Conservation (phyloP, 2,888 invertebrate species). For the Hetaerina titia region DNA sequence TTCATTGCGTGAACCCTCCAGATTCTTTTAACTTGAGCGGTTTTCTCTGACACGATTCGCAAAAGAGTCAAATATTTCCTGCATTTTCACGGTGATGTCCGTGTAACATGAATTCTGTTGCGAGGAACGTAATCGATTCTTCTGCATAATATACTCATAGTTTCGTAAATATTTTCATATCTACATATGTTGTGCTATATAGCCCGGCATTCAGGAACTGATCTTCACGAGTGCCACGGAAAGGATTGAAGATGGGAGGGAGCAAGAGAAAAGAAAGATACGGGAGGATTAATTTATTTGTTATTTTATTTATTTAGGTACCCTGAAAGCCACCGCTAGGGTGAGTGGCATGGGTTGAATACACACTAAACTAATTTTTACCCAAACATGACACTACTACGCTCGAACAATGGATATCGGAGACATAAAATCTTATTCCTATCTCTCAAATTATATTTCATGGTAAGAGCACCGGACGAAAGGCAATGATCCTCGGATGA, state of each 20-base stretch:
- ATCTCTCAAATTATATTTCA: no score
- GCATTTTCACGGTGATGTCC: not conserved
- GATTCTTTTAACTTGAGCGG: not conserved
- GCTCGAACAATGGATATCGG: no score
- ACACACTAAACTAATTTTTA: no score
- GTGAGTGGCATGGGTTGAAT: no score
- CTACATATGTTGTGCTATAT: not conserved
- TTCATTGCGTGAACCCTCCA: not conserved
- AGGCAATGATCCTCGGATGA: no score
- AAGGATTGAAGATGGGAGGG: not conserved
- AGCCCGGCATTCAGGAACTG: not conserved
- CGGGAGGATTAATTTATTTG: no score
- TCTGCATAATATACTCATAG: not conserved
- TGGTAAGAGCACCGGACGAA: no score
- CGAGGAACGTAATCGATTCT: not conserved
- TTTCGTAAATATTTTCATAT: not conserved
- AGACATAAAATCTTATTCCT: no score
- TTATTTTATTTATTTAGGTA: no score
- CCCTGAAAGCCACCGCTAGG: no score
- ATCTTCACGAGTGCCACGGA: not conserved
- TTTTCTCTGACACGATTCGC: not conserved
- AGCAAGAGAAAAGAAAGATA: not conserved
- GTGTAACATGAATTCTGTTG: not conserved
- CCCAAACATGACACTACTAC: no score
- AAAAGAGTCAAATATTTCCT: not conserved